Evolutionary conservation across 2,888 invertebrate genomes (phyloP).

Genomic region (Hoplodrina blanda): DNA sequence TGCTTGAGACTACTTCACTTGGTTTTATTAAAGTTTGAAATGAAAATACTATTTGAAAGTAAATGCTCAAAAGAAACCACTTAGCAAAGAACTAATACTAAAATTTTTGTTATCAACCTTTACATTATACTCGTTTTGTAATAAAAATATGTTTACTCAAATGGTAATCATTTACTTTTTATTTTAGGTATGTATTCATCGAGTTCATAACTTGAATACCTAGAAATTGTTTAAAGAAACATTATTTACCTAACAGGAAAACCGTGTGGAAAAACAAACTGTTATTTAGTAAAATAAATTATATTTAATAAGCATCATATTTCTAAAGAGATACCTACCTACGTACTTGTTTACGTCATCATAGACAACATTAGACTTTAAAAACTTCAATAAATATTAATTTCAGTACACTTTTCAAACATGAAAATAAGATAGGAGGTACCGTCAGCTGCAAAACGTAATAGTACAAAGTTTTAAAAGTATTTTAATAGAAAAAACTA

Average conservation of each 20-base stretch:
- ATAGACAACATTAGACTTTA: not conserved
- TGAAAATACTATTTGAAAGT: not conserved
- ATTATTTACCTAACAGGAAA: slow-evolving; percentile 30
- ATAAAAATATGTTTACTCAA: not conserved
- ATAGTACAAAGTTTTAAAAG: not conserved
- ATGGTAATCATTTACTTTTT: not conserved
- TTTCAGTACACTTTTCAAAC: slow-evolving; percentile 53
- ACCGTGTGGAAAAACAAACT: slow-evolving; percentile 1
- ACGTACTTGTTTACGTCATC: not conserved
- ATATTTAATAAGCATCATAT: not conserved
- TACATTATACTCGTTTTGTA: not conserved
- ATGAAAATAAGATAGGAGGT: slow-evolving; percentile 22
- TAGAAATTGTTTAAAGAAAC: too few species aligned
- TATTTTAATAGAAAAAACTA: too few species aligned
- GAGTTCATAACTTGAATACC: too few species aligned
- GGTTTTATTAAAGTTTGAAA: slow-evolving; percentile 16
- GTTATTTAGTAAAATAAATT: not conserved
- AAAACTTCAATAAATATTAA: slow-evolving; percentile 9
- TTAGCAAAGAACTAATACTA: not conserved
- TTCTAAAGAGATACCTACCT: not conserved
- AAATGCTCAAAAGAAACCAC: not conserved
- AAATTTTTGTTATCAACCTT: slow-evolving; percentile 6
- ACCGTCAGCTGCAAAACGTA: slow-evolving; percentile 2
- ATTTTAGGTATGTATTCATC: not conserved
- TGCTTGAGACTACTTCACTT: slow-evolving; percentile 7